Evolutionary conservation across 2,797 vertebrate species (phyloP).

Genomic region (Propithecus perrieri): DNA sequence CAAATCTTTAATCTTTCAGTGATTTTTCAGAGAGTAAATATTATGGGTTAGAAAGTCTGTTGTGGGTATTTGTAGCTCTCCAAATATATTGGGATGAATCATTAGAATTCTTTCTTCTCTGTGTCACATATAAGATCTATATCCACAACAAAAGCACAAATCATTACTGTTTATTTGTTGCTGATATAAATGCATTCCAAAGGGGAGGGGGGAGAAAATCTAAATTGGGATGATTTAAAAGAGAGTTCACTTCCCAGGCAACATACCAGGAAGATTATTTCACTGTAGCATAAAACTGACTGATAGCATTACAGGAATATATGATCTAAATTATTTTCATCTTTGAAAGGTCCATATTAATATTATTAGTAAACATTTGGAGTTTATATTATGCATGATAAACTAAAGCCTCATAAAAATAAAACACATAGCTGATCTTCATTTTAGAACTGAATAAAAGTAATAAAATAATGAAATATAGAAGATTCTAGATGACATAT

Average conservation of each 20-base stretch:
- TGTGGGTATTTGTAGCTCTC: constrained; percentile 34
- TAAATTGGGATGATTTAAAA: constrained; percentile 67
- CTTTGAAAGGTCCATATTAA: constrained; percentile 69
- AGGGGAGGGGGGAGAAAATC: not conserved
- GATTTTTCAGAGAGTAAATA: constrained; percentile 43
- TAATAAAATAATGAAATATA: constrained; percentile 70
- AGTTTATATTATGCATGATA: constrained; percentile 65
- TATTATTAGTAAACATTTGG: constrained; percentile 61
- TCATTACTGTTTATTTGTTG: constrained; percentile 65
- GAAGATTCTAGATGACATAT: constrained; percentile 49
- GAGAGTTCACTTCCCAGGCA: constrained; percentile 67
- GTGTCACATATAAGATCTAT: constrained; percentile 41
- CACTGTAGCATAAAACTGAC: constrained; percentile 55
- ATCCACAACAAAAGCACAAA: constrained; percentile 51
- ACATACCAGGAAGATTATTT: constrained; percentile 65
- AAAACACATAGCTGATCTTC: constrained; percentile 61
- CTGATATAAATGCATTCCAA: constrained; percentile 57
- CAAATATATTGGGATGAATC: constrained; percentile 41
- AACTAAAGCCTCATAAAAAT: constrained; percentile 64
- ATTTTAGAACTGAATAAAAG: constrained; percentile 68
- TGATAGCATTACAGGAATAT: constrained; percentile 70
- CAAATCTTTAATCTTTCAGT: constrained; percentile 28
- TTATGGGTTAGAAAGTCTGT: not conserved
- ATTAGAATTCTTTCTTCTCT: constrained; percentile 29
- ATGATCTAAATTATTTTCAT: constrained; percentile 68